These are phyloP conservation scores for Stigmatopora nigra DNA, from an alignment of 2,113 vertebrate species.

Conservation along the genomic window DNA sequence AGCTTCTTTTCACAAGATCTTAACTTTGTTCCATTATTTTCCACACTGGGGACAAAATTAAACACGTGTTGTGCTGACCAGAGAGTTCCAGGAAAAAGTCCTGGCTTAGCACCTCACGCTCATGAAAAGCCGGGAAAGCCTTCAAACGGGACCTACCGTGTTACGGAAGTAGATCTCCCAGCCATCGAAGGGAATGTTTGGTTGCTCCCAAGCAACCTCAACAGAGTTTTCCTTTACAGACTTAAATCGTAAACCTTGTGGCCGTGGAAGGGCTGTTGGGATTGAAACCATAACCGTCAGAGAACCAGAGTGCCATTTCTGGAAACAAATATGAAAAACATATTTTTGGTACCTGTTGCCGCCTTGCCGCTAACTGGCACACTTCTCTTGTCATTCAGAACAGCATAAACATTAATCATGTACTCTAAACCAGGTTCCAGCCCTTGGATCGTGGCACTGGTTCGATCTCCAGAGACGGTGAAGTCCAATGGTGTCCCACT, in stretches of 20 bases:
- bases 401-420: constrained; percentile 83
- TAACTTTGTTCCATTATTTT: constrained; percentile 26
- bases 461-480: constrained; percentile 79
- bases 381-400: constrained; percentile 86
- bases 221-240: constrained; percentile 85
- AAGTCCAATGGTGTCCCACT: constrained; percentile 81
- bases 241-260: constrained; percentile 86
- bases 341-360: constrained; percentile 74
- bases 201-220: constrained; percentile 87
- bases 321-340: neutral
- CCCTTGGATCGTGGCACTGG: constrained; percentile 73
- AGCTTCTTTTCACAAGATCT: constrained; percentile 25
- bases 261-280: constrained; percentile 79
- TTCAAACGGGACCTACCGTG: constrained; percentile 67
- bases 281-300: constrained; percentile 13
- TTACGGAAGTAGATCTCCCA: constrained; percentile 90
- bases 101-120: constrained; percentile 11
- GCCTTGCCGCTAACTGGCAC: constrained; percentile 85
- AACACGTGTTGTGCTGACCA: constrained; percentile 38
- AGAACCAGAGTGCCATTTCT: neutral
- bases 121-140: constrained; percentile 17
- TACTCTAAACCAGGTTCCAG: constrained; percentile 92
- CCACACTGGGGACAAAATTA: constrained; percentile 24
- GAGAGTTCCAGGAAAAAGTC: constrained; percentile 30
- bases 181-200: constrained; percentile 81